Evolutionary conservation across 2,888 invertebrate genomes (phyloP), one percentile per base, ranked within the genome.

Genomic region (Ennomos erosarius): DNA sequence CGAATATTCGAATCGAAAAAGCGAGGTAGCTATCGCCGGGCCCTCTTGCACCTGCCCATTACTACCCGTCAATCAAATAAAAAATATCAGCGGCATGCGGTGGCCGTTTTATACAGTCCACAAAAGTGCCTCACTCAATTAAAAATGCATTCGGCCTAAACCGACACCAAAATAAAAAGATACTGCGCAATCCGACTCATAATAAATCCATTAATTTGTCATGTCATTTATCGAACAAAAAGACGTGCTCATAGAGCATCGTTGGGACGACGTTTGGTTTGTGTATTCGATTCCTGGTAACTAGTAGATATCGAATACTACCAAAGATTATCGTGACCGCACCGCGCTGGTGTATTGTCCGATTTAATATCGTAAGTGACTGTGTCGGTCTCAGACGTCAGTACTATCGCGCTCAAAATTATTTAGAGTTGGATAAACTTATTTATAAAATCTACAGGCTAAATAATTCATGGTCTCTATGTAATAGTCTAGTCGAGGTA

Each of bases 131-230:
- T 87, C 89, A 88, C 89, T 91, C 90, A 91, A 92, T 92, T 91
- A 92, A 92, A 91, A 91, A 91, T 90, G 89, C 92, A 92, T 92
- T 91, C 91, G 89, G 88, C 90, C 90, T 85, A 85, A 87, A 82
- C 86, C 82, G 85, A 84, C 84, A 82, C 75, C 74, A 83, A 82
- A 87, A 86, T 86, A 88, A 90, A 88, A 87, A 79, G 82, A 84
- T 70, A 65, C 71, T 70, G 78, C 79, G 81, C 86, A 86, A 85
- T 88, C 87, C 81, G 72, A 84, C 88, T 91, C 88, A 90, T 90
- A 90, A 90, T 90, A 90, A 88, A 90, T 90, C 90, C 90, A 91
- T 92, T 91, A 90, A 92, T 91, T 92, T 91, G 91, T 91, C 91
- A 90, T 91, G 91, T 91, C 89, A 91, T 91, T 88, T 90, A 83